These are phyloP conservation scores for Dendroctonus ponderosae DNA, from an alignment of 1,140 invertebrate genomes.

Conservation along the genomic window DNA sequence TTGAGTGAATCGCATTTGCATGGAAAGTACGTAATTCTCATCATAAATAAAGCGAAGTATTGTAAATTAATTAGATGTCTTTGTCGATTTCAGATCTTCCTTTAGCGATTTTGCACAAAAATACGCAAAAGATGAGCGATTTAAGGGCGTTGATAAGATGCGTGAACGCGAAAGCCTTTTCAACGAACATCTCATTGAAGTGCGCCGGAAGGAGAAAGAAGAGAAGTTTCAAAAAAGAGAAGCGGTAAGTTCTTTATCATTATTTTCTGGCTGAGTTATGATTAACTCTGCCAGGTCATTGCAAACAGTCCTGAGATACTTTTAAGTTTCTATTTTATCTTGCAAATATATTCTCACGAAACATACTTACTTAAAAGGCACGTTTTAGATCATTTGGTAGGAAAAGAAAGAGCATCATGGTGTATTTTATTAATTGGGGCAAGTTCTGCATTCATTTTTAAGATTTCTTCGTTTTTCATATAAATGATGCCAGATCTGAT, in stretches of 20 bases:
- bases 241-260: conserved; percentile 67
- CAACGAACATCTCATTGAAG: conserved; percentile 91
- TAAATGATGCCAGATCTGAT: no score
- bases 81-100: conserved; percentile 69
- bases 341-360: no score
- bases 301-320: no score
- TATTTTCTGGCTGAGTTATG: no score
- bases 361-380: no score
- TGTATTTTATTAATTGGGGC: no score
- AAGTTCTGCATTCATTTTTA: no score
- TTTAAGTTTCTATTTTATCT: no score
- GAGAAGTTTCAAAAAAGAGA: conserved; percentile 88
- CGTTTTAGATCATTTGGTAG: no score
- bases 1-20: conserved; percentile 88
- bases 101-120: conserved; percentile 94
- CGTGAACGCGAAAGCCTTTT: conserved; percentile 93
- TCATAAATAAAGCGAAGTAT: not conserved
- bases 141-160: conserved; percentile 95
- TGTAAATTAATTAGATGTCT: not conserved
- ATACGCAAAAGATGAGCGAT: conserved; percentile 92
- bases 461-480: no score
- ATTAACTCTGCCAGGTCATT: no score
- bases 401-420: no score
- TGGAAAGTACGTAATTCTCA: conserved; percentile 68
- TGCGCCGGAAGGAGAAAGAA: conserved; percentile 91